Evolutionary conservation across 2,113 vertebrate species (phyloP).

Genomic region (Hepsetus odoe): DNA sequence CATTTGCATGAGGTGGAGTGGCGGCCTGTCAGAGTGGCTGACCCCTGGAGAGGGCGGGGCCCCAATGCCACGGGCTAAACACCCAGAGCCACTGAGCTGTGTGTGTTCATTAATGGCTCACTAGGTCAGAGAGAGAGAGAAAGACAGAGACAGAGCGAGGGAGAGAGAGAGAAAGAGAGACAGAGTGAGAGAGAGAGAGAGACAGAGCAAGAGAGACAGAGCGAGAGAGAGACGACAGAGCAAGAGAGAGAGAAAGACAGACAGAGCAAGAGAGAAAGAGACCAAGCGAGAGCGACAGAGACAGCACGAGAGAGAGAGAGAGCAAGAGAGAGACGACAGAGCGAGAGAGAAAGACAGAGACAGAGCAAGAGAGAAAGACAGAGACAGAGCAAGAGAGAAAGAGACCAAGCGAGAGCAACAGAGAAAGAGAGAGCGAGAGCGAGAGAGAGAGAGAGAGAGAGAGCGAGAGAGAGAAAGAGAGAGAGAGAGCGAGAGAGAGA

Average conservation of each 20-base stretch:
- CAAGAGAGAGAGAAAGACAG: not conserved
- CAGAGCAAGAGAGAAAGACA: not conserved
- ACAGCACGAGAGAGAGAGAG: no score
- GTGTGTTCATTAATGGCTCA: slow-evolving; percentile 11
- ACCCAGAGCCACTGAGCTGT: not conserved
- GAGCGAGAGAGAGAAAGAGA: not conserved
- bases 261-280: slow-evolving; percentile 20
- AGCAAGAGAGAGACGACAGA: not conserved
- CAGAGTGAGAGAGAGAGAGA: not conserved
- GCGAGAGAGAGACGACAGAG: not conserved
- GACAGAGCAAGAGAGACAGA: slow-evolving; percentile 11
- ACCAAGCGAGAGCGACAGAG: slow-evolving; percentile 21
- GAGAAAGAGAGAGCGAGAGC: not conserved
- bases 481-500: not conserved
- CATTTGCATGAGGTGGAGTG: slow-evolving; percentile 59
- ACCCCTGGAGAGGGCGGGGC: slow-evolving; percentile 60
- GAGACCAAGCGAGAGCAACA: not conserved
- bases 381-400: slow-evolving; percentile 22
- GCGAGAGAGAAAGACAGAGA: not conserved
- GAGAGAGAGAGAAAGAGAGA: not conserved
- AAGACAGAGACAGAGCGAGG: not conserved
- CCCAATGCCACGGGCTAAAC: slow-evolving; percentile 42
- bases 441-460: not conserved
- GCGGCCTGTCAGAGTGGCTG: slow-evolving; percentile 68
- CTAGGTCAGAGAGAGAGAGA: not conserved